Evolutionary conservation across 92 coral and sea anemone genomes (phyloP), one percentile per base, ranked within the genome.

Genomic region (Muricea muricata): DNA sequence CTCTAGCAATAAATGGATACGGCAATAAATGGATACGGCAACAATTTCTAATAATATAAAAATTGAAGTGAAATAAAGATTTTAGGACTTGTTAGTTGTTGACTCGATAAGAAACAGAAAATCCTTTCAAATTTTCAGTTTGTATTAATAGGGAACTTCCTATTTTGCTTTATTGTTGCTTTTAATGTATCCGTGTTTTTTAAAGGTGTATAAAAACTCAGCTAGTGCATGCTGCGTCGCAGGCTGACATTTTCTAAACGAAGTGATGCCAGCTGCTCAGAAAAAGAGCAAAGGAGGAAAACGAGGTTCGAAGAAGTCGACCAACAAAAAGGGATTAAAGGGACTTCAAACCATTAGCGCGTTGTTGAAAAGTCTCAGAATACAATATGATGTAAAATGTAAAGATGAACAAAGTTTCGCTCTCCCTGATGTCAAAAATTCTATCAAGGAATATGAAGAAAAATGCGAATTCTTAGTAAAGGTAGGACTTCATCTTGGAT

Each of bases 341-440:
- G 99, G 99, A 35, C 89, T 89, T 28, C 93, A 89, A 85, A 96
- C 96, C 41, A 96, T 96, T 65, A 93, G 94, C 14, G 96, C 92
- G 54, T 65, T 96, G 15, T 93, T 96, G 18, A 91, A 93, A 79
- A 84, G 91, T 78, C 93, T 96, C 33, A 84, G 97, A 47, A 91
- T 82, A 46, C 94, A 93, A 65, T 96, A 96, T 78, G 99, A 96
- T 46, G 47, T 86, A 13, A 96, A 90, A 40, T 90, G 99, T 91
- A 96, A 90, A 39, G 99, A 96, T 29, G 87, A 84, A 74, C 89
- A 93, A 50, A 96, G 97, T 86, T 90, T 65, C 70, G 93, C 92
- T 7, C 94, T 83, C 56, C 97, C 96, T 50, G 97, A 92, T 39
- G 93, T 96, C 24, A 96, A 86, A 89, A 93, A 87, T 66, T 90